Conservation (phyloP, 2,888 invertebrate species). For the Metellina segmentata region DNA sequence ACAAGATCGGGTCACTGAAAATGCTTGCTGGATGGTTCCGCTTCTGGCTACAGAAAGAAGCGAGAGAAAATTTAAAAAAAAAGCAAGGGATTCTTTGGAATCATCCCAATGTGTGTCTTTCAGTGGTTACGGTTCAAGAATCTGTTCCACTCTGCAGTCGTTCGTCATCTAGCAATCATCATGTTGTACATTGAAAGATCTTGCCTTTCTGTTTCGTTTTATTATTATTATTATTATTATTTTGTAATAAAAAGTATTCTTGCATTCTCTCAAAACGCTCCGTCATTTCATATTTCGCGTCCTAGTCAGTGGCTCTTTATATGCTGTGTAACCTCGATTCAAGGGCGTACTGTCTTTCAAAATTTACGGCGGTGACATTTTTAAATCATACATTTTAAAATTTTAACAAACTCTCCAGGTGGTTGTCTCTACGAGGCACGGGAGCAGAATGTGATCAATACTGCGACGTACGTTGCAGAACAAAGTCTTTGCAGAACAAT, state of each 20-base stretch:
- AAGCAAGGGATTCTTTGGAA: conserved; percentile 20
- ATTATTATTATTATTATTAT: conserved; percentile 30
- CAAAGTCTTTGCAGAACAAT: too few relatives aligned
- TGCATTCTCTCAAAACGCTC: conserved; percentile 7
- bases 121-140: conserved; percentile 52
- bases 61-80: neutral
- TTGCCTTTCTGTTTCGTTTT: conserved; percentile 31
- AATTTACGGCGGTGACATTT: too few relatives aligned
- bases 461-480: too few relatives aligned
- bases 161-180: conserved; percentile 44
- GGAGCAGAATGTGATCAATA: too few relatives aligned
- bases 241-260: conserved; percentile 44
- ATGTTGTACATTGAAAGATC: conserved; percentile 58
- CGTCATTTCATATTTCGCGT: neutral
- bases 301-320: neutral
- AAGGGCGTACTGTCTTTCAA: too few relatives aligned
- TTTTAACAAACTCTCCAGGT: too few relatives aligned
- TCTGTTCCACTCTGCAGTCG: conserved; percentile 3
- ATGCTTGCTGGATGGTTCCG: conserved; percentile 13
- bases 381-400: too few relatives aligned
- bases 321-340: too few relatives aligned
- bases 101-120: conserved; percentile 19
- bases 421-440: too few relatives aligned
- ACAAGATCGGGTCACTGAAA: conserved; percentile 26
- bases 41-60: conserved; percentile 13